Base-by-base conservation (phyloP, 1,140 invertebrate species). In the Solenopsis invicta region DNA sequence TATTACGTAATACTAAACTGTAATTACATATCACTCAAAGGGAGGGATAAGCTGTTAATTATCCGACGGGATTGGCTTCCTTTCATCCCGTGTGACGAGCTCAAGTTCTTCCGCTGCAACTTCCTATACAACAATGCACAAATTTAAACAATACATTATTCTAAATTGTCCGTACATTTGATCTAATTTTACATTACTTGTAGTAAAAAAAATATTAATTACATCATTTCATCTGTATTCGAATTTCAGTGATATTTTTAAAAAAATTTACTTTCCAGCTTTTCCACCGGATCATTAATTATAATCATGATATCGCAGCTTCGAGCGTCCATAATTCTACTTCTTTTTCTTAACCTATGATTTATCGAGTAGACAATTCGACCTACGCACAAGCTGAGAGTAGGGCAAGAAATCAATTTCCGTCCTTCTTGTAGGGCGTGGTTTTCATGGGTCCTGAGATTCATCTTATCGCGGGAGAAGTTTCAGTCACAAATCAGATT, bases 391-490 rank as follows among this genome's bases (percentile, higher is more conserved):
- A 48, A 61, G 41, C 29, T 24, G 13, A 61, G 54, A 84, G 52
- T 84, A 84, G 41, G 69, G 54, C 54, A 71, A 71, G 64, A 86
- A 88, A 88, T 88, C 87, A 88, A 88, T 88, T 86, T 86, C 8
- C 41, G 56, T 52, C n/a, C 71, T 86, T 52, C 45, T 64, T 41
- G n/a, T 66, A 78, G 82, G 82, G 64, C 87, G 82, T 88, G 87
- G 82, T 86, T 88, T 69, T 75, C 59, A 66, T 75, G 13, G 48
- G 12, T 59, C 21, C 41, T 52, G n/a, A 52, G 77, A 50, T 24
- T n/a, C 29, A 61, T 75, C 54, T 84, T 84, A 84, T 84, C 45
- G 24, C 9, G 21, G 0, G 18, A 61, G 13, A 84, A 61, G 24
- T 74, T 61, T 72, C 69, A 71, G 48, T 10, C 29, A 8, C 21